Evolutionary conservation across 1,140 invertebrate species (phyloP), one percentile per base, ranked within the genome.

Genomic region (Drosophila suzukii): DNA sequence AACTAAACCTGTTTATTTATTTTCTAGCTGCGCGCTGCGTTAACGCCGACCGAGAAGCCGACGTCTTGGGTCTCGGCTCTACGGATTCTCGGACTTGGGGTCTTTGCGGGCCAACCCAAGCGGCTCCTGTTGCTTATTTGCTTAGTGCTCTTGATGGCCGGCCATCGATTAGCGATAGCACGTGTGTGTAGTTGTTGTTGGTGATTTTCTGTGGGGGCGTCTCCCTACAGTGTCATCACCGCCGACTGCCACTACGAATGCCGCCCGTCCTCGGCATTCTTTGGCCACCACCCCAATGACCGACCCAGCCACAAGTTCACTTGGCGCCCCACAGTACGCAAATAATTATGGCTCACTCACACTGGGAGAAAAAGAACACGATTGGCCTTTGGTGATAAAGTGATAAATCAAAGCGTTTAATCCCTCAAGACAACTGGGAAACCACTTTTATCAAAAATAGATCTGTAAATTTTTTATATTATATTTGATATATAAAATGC

Each of bases 91-190:
- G 53, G 59, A 15, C 38, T 27, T 54, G 36, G 63, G 58, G 49
- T 56, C 46, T 50, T 41, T 43, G 3, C 47, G 20, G 57, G 39
- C 76, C 63, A 70, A 54, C 70, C 70, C 67, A 70, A 47, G 67
- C 78, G 50, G 46, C 88, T 88, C 84, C 84, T 88, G 76, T 89
- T 88, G 84, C 83, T 88, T 88, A 86, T 83, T 88, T 88, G 83
- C 71, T 75, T 86, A 86, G 83, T 65, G 57, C 65, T 65, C 65
- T 89, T 75, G 80, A 89, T 89, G 80, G 84, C 68, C 62, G 66
- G 61, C 84, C 84, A 89, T 89, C 84, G 84, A 89, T 89, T 89
- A 89, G 88, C 81, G 84, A 89, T 90, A 90, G 76, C 78, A 75
- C 51, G 62, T 44, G 50, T 43, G 61, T 44, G 32, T 34, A 10